Evolutionary conservation across 2,888 invertebrate genomes (phyloP), one percentile per base, ranked within the genome.

Genomic region (Drosophila nr. perissopoda): DNA sequence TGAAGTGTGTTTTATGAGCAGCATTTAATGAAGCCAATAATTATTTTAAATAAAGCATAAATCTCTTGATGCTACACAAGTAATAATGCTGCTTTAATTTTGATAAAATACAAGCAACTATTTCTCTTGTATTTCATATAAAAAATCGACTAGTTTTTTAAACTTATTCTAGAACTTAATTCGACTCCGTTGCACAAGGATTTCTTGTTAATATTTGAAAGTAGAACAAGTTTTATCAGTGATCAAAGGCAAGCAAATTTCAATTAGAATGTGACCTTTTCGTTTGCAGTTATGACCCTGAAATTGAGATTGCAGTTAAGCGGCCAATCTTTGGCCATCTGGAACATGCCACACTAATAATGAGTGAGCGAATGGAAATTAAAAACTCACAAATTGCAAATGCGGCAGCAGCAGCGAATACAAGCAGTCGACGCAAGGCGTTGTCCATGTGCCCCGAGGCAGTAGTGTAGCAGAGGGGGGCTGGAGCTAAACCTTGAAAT

Each of bases 401-500:
- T 40, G n/a, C 54, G 49, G 48, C 60, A 27, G 81, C 66, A 53
- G 58, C 67, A 42, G n/a, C 57, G 58, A 29, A 27, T n/a, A 21
- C 18, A 13, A 33, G 13, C 21, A 29, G 40, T 33, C 51, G 42
- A 64, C 57, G 51, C 25, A 18, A 33, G 54, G 58, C 51, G 53
- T 36, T 52, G 76, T 62, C 49, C 63, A 36, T 42, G 36, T 29
- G 58, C 31, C 70, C 46, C 54, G 29, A 36, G 70, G 65, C 68
- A 33, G 10, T 11, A 11, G 33, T 33, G 36, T 11, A 33, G 33
- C 31, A 27, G 21, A 54, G 51, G 42, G 46, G 16, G 1, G 21
- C 16, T 18, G 42, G 21, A 59, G 62, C 13, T 64, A 74, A 87
- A 74, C 87, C 89, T 90, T 87, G 90, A 89, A 88, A 84, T 76